Evolutionary conservation across 2,797 vertebrate genomes (phyloP), one percentile per base, ranked within the genome.

Genomic region (Rhinophrynus dorsalis): DNA sequence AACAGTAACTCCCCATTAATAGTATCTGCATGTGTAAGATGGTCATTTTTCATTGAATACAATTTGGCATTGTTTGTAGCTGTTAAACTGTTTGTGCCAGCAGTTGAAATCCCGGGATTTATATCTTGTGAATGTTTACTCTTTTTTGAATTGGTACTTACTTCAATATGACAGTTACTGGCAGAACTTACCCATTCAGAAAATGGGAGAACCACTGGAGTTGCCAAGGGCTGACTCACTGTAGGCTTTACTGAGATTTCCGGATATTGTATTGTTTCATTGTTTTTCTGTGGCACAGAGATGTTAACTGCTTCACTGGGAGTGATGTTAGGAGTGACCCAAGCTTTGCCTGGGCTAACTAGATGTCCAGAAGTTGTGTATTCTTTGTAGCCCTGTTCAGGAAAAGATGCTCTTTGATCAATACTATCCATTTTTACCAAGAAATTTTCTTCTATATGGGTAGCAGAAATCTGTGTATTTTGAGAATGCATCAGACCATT

Each of bases 281-380:
- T 79, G 57, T 75, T 76, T 74, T 77, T 76, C 37, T 87, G 82
- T 80, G 83, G 81, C 74, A 78, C 75, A 32, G 81, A 79, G 80
- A 58, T 60, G 33, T 76, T 74, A 74, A 76, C 54, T 64, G 44
- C 61, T 75, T 89, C 81, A 48, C 64, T 76, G 17, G 78, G 74
- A 77, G 64, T 13, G 65, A 75, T 68, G 75, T 79, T 75, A 42
- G 78, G 71, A 62, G 57, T 68, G 38, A 60, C 58, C 80, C 80
- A 83, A 18, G 72, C 68, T 83, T 75, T 85, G 71, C 68, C 80
- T 67, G 78, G 78, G 73, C 11, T 80, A 69, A 77, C 78, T 59
- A 64, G 27, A 64, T 48, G 72, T 52, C 37, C 76, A 75, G 54
- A 15, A 9, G 65, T 12, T 33, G 54, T 58, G 33, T 5, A 66